Conservation (phyloP, 2,113 vertebrate genomes). For the Sinocyclocheilus grahami region DNA sequence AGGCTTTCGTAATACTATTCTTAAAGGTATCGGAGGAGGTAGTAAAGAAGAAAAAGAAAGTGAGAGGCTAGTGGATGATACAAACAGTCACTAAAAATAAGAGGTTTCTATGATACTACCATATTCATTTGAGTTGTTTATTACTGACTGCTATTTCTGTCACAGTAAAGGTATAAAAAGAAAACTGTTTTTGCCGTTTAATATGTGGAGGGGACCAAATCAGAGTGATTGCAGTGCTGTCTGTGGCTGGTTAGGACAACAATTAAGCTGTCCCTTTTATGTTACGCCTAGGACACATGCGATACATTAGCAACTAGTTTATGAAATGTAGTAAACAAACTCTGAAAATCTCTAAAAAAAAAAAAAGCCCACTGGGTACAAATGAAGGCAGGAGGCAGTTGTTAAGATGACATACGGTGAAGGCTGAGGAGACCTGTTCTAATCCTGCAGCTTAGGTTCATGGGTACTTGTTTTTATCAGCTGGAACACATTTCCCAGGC, state of each 20-base stretch:
- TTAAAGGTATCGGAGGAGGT: not conserved
- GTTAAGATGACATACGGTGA: not conserved
- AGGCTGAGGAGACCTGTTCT: not conserved
- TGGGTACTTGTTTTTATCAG: slow-evolving; percentile 11
- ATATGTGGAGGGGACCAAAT: not conserved
- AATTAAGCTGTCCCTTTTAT: not conserved
- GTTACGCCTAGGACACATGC: not conserved
- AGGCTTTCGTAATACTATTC: not conserved
- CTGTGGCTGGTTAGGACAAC: not conserved
- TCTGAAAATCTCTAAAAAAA: not conserved
- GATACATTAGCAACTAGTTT: not conserved
- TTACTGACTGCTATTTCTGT: not conserved
- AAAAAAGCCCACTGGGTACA: not conserved
- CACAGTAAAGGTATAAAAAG: not conserved
- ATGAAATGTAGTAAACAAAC: not conserved
- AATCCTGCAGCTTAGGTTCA: slow-evolving; percentile 7
- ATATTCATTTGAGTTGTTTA: not conserved
- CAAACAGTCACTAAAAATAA: not conserved
- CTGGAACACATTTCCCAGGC: slow-evolving; percentile 21
- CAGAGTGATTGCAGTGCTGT: not conserved
- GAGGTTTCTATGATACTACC: not conserved
- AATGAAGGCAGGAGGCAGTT: not conserved
- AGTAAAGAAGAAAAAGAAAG: not conserved
- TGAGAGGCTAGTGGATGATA: not conserved
- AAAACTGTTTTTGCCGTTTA: not conserved